phyloP scores from a whole-genome alignment of 2,113 vertebrate genomes.

The Arothron firmamentum region DNA sequence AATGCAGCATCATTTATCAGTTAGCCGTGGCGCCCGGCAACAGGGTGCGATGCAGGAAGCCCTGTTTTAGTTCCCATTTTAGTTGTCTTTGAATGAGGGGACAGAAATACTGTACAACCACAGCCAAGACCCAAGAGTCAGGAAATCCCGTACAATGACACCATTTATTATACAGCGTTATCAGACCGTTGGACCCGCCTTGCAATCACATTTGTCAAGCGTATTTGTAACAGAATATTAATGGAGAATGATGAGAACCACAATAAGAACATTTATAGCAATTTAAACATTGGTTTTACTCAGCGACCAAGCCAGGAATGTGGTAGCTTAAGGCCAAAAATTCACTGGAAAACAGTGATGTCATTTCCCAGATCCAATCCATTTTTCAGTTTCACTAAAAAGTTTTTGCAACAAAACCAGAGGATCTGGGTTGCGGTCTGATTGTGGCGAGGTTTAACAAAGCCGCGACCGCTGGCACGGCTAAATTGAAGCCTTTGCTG shows the following conservation, averaged over 20 bases:
- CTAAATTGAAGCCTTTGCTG: conserved; percentile 28
- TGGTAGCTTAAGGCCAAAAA: conserved; percentile 33
- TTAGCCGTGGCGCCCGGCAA: conserved; percentile 11
- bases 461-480: conserved; percentile 58
- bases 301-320: conserved; percentile 27
- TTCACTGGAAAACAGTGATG: conserved; percentile 48
- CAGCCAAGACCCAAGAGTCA: conserved; percentile 10
- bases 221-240: not conserved
- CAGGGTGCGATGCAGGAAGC: conserved; percentile 38
- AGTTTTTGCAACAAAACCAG: not conserved
- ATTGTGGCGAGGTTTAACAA: conserved; percentile 58
- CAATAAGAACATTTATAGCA: conserved; percentile 15
- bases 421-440: conserved; percentile 25
- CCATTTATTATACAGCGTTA: not conserved
- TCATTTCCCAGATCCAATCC: conserved; percentile 31
- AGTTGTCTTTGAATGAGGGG: conserved; percentile 2
- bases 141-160: conserved; percentile 36
- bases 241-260: too few relatives aligned
- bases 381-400: conserved; percentile 24
- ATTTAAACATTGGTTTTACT: conserved; percentile 17
- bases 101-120: conserved; percentile 30
- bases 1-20: conserved; percentile 9
- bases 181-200: not conserved
- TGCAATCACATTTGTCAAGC: not conserved
- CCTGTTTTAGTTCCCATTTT: conserved; percentile 37